Base-by-base conservation (phyloP, 35 echinoderm and acorn worm genomes). In the Hemicentrotus pulcherrimus region DNA sequence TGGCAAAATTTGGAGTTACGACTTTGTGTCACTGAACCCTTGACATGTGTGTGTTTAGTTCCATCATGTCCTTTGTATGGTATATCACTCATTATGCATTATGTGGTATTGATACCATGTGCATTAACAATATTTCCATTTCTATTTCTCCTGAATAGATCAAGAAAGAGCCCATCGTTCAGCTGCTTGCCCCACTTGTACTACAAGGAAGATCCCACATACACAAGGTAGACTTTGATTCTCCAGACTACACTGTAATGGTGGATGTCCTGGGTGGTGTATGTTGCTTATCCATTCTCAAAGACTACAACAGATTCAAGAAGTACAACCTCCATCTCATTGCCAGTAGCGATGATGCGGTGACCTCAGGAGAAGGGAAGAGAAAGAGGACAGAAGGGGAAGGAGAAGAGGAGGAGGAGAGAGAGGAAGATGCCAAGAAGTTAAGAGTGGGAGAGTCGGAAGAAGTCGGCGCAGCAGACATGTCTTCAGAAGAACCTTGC, bases 221-320 rank as follows among this genome's bases (percentile, higher is more conserved):
- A 12, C 98, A 99, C 86, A 47, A 86, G 18, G 98, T 96, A 13
- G 92, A 98, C 94, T 95, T 99, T 18, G 92, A 95, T 47, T 32
- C 96, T 46, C 95, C 98, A 47, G 97, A 99, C 5, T 46, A 88
- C 31, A 88, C 92, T n/a, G 96, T 99, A 86, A 32, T 99, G 31
- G 96, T 98, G 15, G 98, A 99, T 86, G 96, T 97, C 47, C 78
- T 99, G 28, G 92, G 95, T 52, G 97, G 97, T 55, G 94, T 98
- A 2, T 99, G 98, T 59, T 99, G 98, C 92, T 58, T 99, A 0
- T 98, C 96, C 91, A 94, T 99, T 46, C 31, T 99, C 19, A 96
- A 47, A 48, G 97, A 98, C 85, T 98, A 96, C 95, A 94, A 94
- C 59, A 95, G 94, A 48, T 95, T 97, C 18, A 95, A 95, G 86